Percentiles rank a stretch among this genome's conserved stretches.
Conservation (phyloP, 2,113 vertebrate genomes). For the Corythornis vintsioides region DNA sequence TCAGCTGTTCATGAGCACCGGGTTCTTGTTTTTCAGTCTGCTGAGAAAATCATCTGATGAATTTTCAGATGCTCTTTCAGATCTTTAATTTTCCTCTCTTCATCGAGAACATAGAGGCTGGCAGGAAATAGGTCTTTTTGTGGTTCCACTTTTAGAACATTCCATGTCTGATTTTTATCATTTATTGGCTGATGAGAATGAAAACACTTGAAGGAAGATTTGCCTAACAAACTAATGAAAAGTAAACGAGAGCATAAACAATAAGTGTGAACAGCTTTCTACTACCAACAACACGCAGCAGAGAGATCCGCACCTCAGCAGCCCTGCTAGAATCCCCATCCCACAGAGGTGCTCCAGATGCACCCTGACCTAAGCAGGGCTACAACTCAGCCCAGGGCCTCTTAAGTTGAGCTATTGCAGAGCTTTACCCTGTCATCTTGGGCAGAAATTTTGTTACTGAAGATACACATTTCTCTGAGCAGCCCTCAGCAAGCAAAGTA, state of each 20-base stretch:
- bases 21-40: background rate
- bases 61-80: constrained; percentile 21
- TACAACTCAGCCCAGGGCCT: background rate
- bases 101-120: background rate
- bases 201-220: background rate
- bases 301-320: background rate
- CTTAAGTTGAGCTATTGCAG: background rate
- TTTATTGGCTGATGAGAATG: background rate
- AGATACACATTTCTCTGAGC: background rate
- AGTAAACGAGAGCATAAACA: background rate
- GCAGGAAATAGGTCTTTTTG: constrained; percentile 7
- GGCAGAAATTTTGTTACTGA: background rate
- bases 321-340: background rate
- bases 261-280: background rate
- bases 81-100: constrained; percentile 5
- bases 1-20: background rate
- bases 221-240: background rate
- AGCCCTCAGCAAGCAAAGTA: background rate
- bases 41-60: background rate
- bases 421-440: background rate
- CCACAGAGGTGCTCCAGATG: background rate
- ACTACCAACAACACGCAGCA: rapidly evolving
- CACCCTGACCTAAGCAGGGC: background rate
- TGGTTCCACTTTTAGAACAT: background rate
- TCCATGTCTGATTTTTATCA: background rate